Conservation (phyloP, 2,797 vertebrate genomes). For the Centroberyx gerrardi region DNA sequence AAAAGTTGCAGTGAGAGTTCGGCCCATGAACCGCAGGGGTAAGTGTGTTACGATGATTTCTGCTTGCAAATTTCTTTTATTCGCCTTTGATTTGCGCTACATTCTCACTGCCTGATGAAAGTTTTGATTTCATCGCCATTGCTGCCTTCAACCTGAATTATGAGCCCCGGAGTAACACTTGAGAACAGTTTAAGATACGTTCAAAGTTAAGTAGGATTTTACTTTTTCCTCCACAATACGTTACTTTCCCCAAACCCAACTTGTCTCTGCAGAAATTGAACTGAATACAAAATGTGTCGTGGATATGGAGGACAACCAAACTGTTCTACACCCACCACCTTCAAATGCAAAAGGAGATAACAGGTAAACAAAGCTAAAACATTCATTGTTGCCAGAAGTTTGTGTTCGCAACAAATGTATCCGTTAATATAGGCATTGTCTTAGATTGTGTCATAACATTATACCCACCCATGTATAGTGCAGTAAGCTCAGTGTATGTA, state of each 20-base stretch:
- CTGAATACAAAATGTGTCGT: constrained; percentile 98
- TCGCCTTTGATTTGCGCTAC: constrained; percentile 39
- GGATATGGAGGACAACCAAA: constrained; percentile 99
- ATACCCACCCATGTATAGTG: neutral
- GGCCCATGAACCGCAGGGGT: constrained; percentile 98
- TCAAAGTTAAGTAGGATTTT: constrained; percentile 25
- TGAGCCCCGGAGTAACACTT: constrained; percentile 45
- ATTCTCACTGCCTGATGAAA: constrained; percentile 53
- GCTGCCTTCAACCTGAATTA: constrained; percentile 39
- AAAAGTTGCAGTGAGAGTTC: constrained; percentile 97
- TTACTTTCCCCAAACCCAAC: constrained; percentile 53
- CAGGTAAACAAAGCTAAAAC: constrained; percentile 87
- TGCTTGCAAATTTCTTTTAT: constrained; percentile 18
- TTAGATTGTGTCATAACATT: neutral
- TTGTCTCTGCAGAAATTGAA: constrained; percentile 92
- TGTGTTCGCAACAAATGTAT: neutral
- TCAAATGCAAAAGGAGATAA: constrained; percentile 92
- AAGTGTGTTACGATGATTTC: constrained; percentile 66
- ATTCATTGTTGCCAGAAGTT: neutral
- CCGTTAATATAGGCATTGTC: neutral
- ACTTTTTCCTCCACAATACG: neutral
- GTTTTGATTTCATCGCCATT: constrained; percentile 66
- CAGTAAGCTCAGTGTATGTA: neutral
- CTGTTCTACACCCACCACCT: constrained; percentile 94
- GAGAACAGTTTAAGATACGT: constrained; percentile 26